phyloP scores from a whole-genome alignment of 2,113 vertebrate species.

The Sinocyclocheilus maitianheensis region DNA sequence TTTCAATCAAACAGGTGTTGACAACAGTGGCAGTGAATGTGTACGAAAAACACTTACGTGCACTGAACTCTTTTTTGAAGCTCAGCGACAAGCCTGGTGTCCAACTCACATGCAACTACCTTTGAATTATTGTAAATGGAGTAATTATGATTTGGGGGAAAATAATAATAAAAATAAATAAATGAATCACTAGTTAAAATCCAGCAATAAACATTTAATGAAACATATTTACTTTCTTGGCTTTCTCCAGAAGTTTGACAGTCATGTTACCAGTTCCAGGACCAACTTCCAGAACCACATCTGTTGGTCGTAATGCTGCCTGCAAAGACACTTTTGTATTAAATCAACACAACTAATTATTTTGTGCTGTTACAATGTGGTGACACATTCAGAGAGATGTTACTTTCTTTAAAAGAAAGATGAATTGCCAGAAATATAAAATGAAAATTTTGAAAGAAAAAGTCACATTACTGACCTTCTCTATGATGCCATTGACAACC shows the following conservation, averaged over 20 bases:
- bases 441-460: neutral
- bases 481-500: slow-evolving; percentile 92
- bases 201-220: neutral
- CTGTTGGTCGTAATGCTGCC: slow-evolving; percentile 92
- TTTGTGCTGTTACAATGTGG: neutral
- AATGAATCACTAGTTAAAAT: neutral
- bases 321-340: slow-evolving; percentile 60
- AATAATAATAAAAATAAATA: neutral
- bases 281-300: slow-evolving; percentile 94
- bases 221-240: slow-evolving; percentile 82
- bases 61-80: slow-evolving; percentile 98
- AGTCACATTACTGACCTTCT: slow-evolving; percentile 81
- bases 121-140: slow-evolving; percentile 58
- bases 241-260: slow-evolving; percentile 93
- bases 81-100: slow-evolving; percentile 91
- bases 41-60: slow-evolving; percentile 81
- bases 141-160: neutral
- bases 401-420: neutral
- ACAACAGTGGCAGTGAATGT: neutral
- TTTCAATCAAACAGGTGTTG: neutral
- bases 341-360: neutral
- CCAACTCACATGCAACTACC: slow-evolving; percentile 98
- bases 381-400: neutral
- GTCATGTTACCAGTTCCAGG: slow-evolving; percentile 98
- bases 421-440: neutral